A percentile compares a stretch with the other conserved stretches of the same genome.
phyloP scores from a whole-genome alignment of 2,797 vertebrate species.

The Tachyglossus aculeatus region DNA sequence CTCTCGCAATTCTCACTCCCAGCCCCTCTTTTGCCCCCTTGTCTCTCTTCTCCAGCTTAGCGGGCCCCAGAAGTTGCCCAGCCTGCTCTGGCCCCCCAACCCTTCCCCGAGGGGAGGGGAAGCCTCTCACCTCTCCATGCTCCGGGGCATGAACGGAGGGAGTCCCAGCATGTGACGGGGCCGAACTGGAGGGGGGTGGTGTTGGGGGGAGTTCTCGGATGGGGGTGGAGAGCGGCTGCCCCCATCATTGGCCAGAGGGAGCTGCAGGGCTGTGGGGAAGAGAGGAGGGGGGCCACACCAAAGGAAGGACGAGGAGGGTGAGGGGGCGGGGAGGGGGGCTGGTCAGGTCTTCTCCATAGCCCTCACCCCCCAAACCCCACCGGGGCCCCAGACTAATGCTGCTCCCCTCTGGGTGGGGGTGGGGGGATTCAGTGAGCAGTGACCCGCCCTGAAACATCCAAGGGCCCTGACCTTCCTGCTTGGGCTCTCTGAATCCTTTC shows the following conservation, averaged over 20 bases:
- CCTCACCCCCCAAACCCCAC: too few species aligned
- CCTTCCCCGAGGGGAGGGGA: background rate
- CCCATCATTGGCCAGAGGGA: conserved; percentile 90
- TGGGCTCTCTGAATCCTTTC: too few species aligned
- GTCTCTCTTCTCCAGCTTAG: background rate
- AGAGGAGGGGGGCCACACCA: too few species aligned
- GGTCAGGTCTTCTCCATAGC: background rate
- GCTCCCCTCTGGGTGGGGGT: too few species aligned
- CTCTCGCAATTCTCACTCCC: background rate
- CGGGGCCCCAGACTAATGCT: too few species aligned
- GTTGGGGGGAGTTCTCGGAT: conserved; percentile 88
- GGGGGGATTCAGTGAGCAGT: too few species aligned
- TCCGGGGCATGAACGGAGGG: conserved; percentile 82
- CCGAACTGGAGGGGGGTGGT: conserved; percentile 78
- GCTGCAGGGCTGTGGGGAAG: conserved; percentile 82
- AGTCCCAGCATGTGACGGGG: conserved; percentile 88
- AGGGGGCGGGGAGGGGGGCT: background rate
- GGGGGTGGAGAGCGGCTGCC: conserved; percentile 88
- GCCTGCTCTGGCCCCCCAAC: too few species aligned
- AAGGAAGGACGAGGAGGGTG: background rate
- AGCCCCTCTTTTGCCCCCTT: background rate
- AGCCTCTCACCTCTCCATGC: conserved; percentile 87
- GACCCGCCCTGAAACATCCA: too few species aligned
- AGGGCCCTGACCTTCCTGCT: too few species aligned
- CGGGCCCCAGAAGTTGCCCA: background rate